Evolutionary conservation across 37 sponge, comb jelly and placozoan species (phyloP).

Genomic region (Diacarnus erythraeanus): DNA sequence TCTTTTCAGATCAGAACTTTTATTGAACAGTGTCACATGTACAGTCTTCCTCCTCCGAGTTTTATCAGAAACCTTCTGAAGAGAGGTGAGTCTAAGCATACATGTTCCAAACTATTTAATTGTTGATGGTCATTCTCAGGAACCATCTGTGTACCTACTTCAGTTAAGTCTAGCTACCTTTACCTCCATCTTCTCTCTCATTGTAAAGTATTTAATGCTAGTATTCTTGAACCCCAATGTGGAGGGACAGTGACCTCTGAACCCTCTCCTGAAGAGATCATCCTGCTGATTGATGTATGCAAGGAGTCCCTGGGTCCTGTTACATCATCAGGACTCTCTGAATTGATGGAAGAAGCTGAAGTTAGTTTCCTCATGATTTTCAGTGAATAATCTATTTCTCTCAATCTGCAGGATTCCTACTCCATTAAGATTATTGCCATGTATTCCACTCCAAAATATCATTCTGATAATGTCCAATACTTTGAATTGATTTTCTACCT

Average conservation of each 20-base stretch:
- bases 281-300: slow-evolving; percentile 48
- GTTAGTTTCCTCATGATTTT: background rate
- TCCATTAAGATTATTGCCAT: slow-evolving; percentile 24
- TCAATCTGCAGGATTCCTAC: slow-evolving; percentile 34
- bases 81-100: slow-evolving; percentile 30
- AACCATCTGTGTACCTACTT: background rate
- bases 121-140: slow-evolving; percentile 2
- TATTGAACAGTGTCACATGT: slow-evolving; percentile 31
- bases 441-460: background rate
- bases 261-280: slow-evolving; percentile 2
- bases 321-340: slow-evolving; percentile 36
- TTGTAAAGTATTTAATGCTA: slow-evolving; percentile 35
- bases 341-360: slow-evolving; percentile 28
- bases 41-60: slow-evolving; percentile 27
- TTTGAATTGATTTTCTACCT: slow-evolving; percentile 46
- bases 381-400: background rate
- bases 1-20: slow-evolving; percentile 25
- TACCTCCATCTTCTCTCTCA: slow-evolving; percentile 63
- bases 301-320: slow-evolving; percentile 19
- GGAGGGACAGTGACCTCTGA: background rate
- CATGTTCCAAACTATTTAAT: background rate
- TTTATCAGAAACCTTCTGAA: slow-evolving; percentile 55
- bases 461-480: background rate
- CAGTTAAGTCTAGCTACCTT: slow-evolving; percentile 24
- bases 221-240: slow-evolving; percentile 33